Evolutionary conservation across 2,888 invertebrate species (phyloP).

Genomic region (Agrotis segetum): DNA sequence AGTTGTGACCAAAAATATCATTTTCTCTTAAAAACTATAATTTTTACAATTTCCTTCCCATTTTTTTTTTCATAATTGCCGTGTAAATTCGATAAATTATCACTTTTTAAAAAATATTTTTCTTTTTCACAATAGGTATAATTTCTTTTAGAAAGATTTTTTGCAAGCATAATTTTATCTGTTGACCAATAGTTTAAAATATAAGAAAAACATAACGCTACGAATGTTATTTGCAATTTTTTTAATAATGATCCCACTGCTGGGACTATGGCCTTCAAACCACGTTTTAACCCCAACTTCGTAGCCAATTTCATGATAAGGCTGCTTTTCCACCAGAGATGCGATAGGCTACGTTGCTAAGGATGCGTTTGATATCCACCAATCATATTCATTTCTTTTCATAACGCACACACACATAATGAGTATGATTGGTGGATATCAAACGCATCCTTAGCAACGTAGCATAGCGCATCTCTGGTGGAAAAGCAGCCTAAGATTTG

Average conservation of each 20-base stretch:
- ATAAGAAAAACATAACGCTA: slow-evolving; percentile 16
- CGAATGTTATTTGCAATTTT: slow-evolving; percentile 27
- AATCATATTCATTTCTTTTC: too few relatives aligned
- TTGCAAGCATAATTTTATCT: slow-evolving; percentile 55
- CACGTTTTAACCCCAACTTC: too few relatives aligned
- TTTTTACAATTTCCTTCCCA: slow-evolving; percentile 45
- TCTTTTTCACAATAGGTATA: slow-evolving; percentile 54
- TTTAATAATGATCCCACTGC: not conserved
- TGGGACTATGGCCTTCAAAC: too few relatives aligned
- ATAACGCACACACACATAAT: too few relatives aligned
- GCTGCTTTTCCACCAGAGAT: too few relatives aligned
- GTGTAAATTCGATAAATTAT: slow-evolving; percentile 89
- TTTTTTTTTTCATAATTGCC: slow-evolving; percentile 71
- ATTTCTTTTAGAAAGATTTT: slow-evolving; percentile 50
- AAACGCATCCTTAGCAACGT: too few relatives aligned
- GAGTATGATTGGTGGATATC: too few relatives aligned
- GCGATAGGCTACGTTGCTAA: too few relatives aligned
- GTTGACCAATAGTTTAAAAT: slow-evolving; percentile 53
- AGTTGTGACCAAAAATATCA: slow-evolving; percentile 70
- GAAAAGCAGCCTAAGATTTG: too few relatives aligned
- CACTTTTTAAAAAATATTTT: slow-evolving; percentile 75
- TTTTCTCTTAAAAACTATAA: slow-evolving; percentile 56
- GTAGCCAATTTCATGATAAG: too few relatives aligned
- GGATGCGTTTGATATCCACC: too few relatives aligned
- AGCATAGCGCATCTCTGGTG: too few relatives aligned